Percentiles rank a stretch among this genome's conserved stretches.
Evolutionary conservation across 2,113 vertebrate species (phyloP).

Genomic region (Gymnorhina tibicen): DNA sequence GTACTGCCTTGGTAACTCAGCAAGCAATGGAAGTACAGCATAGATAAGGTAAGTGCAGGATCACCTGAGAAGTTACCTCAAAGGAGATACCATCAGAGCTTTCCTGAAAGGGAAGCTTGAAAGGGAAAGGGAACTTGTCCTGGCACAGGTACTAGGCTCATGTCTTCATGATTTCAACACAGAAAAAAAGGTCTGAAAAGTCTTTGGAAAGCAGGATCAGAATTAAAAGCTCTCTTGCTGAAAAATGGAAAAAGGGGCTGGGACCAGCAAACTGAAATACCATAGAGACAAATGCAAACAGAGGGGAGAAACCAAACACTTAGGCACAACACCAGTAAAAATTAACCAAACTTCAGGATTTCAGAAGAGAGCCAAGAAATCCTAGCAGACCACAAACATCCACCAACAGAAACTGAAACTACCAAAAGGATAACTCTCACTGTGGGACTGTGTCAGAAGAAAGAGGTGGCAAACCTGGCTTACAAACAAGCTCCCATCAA

Average conservation of each 20-base stretch:
- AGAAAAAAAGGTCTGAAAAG: neutral
- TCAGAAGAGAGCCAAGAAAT: neutral
- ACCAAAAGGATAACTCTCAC: neutral
- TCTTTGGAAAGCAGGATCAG: neutral
- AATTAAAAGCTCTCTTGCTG: neutral
- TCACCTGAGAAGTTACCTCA: neutral
- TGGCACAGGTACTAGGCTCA: neutral
- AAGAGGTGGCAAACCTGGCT: accelerated
- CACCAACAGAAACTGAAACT: neutral
- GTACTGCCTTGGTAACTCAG: neutral
- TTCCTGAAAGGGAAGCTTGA: neutral
- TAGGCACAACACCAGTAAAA: neutral
- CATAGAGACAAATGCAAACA: neutral
- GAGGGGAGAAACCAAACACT: neutral
- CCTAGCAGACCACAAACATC: neutral
- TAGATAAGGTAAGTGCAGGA: neutral
- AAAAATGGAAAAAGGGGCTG: neutral
- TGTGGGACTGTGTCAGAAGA: neutral
- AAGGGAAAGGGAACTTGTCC: neutral
- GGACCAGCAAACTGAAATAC: neutral
- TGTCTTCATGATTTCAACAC: neutral
- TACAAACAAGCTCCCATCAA: neutral
- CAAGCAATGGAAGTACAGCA: neutral
- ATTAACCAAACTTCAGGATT: neutral
- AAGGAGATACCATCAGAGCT: neutral